Evolutionary conservation across 2,797 vertebrate species (phyloP), one percentile per base, ranked within the genome.

Genomic region (Austrolebias charrua): DNA sequence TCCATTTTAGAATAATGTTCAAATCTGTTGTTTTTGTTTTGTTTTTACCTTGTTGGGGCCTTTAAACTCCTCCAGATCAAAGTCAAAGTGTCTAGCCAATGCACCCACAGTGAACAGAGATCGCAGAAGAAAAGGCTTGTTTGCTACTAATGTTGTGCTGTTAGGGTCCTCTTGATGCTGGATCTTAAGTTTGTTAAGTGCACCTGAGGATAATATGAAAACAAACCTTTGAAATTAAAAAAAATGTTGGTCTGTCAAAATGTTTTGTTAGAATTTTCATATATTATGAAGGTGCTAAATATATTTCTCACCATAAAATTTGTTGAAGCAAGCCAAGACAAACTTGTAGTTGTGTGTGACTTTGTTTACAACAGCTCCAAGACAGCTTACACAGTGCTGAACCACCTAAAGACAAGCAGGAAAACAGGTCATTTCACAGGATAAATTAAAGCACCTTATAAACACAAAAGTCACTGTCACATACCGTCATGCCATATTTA

Each of bases 241-340:
- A n/a, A 4, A 47, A 47, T 11, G 44, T 20, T 44, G 6, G 29
- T 16, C 12, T 6, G 29, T 4, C 12, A 31, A 16, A 8, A 13
- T 16, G 5, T 24, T 24, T 35, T 29, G 1, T 14, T 35, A n/a
- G 44, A 42, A 28, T 12, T 35, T 12, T 35, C 7, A 35, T 35
- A 2, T 35, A 35, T 9, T 12, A 40, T 40, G 38, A 40, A 12
- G 38, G 12, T 40, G 1, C 38, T 40, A 13, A 40, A 40, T 40
- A 11, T 13, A 43, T 40, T 61, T 48, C 95, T 94, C 83, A 98
- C 97, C 94, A 71, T 98, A 99, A 73, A 97, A 99, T 86, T 94
- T 96, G 87, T 98, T 97, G 91, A 99, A 99, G 87, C 97, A 99
- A 58, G 96, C 95, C 96, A 95, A 98, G 1, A 98, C 96, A 94